phyloP scores from a whole-genome alignment of 1,140 invertebrate species.

The Neomicropteryx cornuta region DNA sequence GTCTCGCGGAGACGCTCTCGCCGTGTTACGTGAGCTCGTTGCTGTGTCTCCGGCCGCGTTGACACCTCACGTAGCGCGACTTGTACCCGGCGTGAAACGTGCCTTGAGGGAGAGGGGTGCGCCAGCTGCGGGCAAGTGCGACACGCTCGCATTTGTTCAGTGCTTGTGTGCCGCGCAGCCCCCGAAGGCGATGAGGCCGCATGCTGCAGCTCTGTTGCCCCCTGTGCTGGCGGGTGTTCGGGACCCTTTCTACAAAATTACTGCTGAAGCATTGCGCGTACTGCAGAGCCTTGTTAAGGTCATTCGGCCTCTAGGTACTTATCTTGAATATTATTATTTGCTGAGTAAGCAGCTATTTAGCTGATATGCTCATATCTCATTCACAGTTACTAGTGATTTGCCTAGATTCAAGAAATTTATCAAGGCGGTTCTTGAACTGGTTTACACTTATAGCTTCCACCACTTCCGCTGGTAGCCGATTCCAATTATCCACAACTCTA shows the following conservation, averaged over 20 bases:
- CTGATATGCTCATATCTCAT: too few species aligned
- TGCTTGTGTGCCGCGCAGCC: slow-evolving; percentile 72
- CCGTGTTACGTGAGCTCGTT: slow-evolving; percentile 82
- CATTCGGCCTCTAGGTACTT: slow-evolving; percentile 72
- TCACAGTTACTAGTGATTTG: too few species aligned
- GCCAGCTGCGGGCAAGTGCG: too few species aligned
- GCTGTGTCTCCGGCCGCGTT: slow-evolving; percentile 81
- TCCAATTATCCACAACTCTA: too few species aligned
- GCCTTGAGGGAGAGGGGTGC: slow-evolving; percentile 67
- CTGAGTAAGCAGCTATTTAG: too few species aligned
- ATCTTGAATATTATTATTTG: too few species aligned
- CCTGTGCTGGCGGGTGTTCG: slow-evolving; percentile 79
- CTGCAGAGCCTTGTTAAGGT: slow-evolving; percentile 92
- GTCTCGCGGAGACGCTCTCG: slow-evolving; percentile 83
- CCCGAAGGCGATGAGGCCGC: slow-evolving; percentile 45
- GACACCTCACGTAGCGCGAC: slow-evolving; percentile 68
- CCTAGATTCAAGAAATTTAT: too few species aligned
- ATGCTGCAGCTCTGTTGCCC: slow-evolving; percentile 76
- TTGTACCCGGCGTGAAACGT: slow-evolving; percentile 86
- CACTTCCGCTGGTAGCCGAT: too few species aligned
- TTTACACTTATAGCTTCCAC: too few species aligned
- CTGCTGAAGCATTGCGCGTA: slow-evolving; percentile 83
- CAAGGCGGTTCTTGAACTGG: too few species aligned
- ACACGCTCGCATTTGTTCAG: slow-evolving; percentile 88
- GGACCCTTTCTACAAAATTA: slow-evolving; percentile 92